Evolutionary conservation across 2,888 invertebrate genomes (phyloP).

Genomic region (Galerucella nymphaeae): DNA sequence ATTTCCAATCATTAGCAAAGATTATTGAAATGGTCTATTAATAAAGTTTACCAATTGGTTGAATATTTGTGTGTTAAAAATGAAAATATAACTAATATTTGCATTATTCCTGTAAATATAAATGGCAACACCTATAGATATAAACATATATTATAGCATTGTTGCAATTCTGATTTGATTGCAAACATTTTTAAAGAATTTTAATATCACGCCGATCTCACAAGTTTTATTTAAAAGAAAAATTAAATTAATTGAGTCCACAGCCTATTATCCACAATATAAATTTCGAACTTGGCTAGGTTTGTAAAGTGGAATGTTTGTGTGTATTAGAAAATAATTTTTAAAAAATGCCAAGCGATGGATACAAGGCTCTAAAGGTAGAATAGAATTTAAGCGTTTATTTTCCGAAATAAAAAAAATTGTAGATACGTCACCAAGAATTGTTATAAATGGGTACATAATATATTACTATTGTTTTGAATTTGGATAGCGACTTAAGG

Average conservation of each 20-base stretch:
- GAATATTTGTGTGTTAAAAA: no score
- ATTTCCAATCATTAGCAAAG: no score
- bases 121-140: not conserved
- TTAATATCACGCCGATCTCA: constrained; percentile 3
- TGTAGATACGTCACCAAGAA: constrained; percentile 44
- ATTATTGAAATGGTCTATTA: no score
- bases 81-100: not conserved
- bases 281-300: not conserved
- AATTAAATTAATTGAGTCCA: not conserved
- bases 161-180: not conserved
- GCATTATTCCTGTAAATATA: not conserved
- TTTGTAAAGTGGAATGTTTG: constrained; percentile 11
- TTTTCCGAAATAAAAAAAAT: constrained; percentile 36
- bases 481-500: constrained; percentile 35
- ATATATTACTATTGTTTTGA: constrained; percentile 25
- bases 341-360: constrained; percentile 28
- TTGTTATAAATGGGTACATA: constrained; percentile 39
- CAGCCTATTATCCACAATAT: not conserved
- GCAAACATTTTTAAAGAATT: constrained; percentile 1
- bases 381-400: constrained; percentile 16
- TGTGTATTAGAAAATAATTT: constrained; percentile 13
- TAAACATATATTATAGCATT: not conserved
- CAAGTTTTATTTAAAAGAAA: not conserved
- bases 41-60: no score
- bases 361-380: constrained; percentile 27